Evolutionary conservation across 2,797 vertebrate species (phyloP), one percentile per base, ranked within the genome.

Genomic region (Rhyacichthys aspro): DNA sequence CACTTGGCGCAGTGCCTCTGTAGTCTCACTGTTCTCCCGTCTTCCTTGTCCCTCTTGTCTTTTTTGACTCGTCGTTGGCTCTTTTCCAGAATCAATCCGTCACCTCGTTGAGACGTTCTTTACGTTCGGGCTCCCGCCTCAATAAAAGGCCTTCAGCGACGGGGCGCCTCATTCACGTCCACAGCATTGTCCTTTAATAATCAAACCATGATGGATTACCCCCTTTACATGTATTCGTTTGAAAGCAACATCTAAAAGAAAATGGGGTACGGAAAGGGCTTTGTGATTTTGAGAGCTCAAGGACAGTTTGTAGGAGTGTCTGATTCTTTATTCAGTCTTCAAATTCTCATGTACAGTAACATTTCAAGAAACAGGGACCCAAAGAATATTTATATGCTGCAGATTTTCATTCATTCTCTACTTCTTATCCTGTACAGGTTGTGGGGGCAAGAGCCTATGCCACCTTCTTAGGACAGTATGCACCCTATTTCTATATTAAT

Each of bases 181-280:
- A 77, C 62, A 63, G 72, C 76, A 82, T 87, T 89, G 87, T 90
- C 82, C 86, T 83, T 78, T 81, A 76, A 88, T 86, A 82, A 84
- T 88, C 79, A 72, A 84, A 85, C 79, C 85, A 86, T 89, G 89
- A 90, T 90, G 73, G 88, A 90, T 88, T 80, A 64, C 86, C 75
- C 50, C 67, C 52, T 34, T 55, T 65, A 39, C 62, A 77, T 59
- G 78, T 83, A 81, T 77, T 76, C 11, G 65, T 75, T 80, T 69
- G 61, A 70, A 84, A 79, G 75, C 39, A 59, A 68, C 63, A 72
- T 77, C 63, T 57, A 46, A 80, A 45, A 7, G 12, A 32, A 64
- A 77, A 79, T 55, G 6, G 45, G 54, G 38, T 42, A 32, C 53
- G 59, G 52, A 65, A 47, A 56, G 59, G 56, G 42, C 49, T 52